Evolutionary conservation across 2,888 invertebrate genomes (phyloP), one percentile per base, ranked within the genome.

Genomic region (Noctua janthina): DNA sequence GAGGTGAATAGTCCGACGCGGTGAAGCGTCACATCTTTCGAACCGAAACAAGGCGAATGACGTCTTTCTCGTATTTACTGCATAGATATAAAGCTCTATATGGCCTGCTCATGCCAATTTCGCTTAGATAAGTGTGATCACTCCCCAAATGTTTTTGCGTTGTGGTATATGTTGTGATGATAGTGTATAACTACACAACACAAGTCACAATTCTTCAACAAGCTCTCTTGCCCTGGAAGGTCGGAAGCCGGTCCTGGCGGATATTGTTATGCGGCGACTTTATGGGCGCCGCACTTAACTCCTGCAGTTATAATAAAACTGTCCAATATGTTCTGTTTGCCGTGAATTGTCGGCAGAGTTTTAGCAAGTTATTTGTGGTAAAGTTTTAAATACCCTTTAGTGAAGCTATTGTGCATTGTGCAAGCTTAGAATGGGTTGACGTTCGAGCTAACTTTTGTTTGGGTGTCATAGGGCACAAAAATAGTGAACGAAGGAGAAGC

Each of bases 201-300:
- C 35, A 46, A 39, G 59, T 46, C 35, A n/a, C 39, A 54, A n/a
- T 54, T 86, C 59, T 64, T 72, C 29, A 70, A 69, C 62, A 5
- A 81, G 62, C 62, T 62, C 70, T 82, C 66, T 70, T 68, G 23
- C 17, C 51, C 43, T 23, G 39, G 15, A 35, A 81, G 87, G 77
- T 84, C 79, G 81, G 89, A 74, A 79, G 79, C 51, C 73, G 39
- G 56, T 71, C 76, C 73, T 77, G 67, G 75, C 77, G 89, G 87
- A 87, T 87, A 87, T 87, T 82, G 85, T 89, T 82, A 87, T 74
- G 82, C 35, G 76, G 39, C 66, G 54, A 73, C 70, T 84, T 82
- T 76, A 79, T 78, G 89, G 87, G 88, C 70, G 46, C 78, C 76
- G 80, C 80, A 87, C 88, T 84, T 82, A 79, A 68, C 85, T 74